Base-by-base conservation (phyloP, 92 coral and sea anemone genomes). In the Epizoanthus fatuus region DNA sequence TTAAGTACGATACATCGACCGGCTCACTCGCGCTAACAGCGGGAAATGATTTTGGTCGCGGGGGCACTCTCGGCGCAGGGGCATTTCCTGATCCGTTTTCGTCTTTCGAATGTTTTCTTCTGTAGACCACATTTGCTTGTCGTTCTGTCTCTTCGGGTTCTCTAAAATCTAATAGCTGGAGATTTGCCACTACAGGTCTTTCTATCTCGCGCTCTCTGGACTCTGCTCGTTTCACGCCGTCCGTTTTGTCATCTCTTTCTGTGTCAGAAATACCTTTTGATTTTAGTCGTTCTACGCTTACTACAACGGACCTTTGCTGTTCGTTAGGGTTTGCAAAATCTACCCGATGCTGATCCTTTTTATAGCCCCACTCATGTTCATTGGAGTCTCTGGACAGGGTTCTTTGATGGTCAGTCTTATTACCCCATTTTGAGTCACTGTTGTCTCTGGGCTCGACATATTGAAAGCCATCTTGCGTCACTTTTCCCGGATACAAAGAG, bases 11-110 rank as follows among this genome's bases (percentile, higher is more conserved):
- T 2, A 55, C 42, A 0, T 77, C 82, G 22, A 74, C 38, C 0
- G 80, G 66, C 8, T 75, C 80, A 55, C 44, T 75, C 52, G 19
- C 51, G 25, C 49, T n/a, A 55, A 60, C 25, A 20, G 57, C 71
- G 5, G 82, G 82, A 77, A 42, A 77, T 3, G 82, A 77, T 64
- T 77, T 77, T 0, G 82, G 82, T n/a, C 82, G 82, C 5, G 82
- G 82, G 5, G 57, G 70, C 0, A 60, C 82, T 22, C 35, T 77
- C 3, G 69, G 82, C 45, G 82, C 69, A 2, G 3, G 16, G 29
- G 22, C 15, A 9, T 62, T 25, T 60, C 49, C 82, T 7, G 6
- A 16, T 15, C 71, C 32, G 7, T 59, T 60, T 29, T 25, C 11
- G 37, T 74, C 58, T 42, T 17, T 59, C 13, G 39, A 5, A 16